phyloP scores from a whole-genome alignment of 2,888 invertebrate species.

The Hymenopus coronatus region DNA sequence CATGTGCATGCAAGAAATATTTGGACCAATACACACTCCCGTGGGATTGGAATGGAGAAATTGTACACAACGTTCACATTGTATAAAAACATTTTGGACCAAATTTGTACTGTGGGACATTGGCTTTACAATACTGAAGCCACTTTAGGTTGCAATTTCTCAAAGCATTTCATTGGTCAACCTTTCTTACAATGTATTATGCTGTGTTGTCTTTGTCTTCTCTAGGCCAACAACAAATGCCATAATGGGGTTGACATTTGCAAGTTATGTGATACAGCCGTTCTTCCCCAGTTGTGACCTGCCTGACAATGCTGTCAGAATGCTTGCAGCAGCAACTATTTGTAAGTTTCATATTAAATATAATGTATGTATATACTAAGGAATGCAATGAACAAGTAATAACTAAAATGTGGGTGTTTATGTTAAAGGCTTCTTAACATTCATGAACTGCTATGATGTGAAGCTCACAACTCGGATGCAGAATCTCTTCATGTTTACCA shows the following conservation, averaged over 20 bases:
- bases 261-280: constrained; percentile 86
- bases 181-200: too few species aligned
- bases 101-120: too few species aligned
- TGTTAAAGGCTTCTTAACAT: constrained; percentile 74
- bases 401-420: constrained; percentile 26
- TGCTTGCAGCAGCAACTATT: constrained; percentile 78
- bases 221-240: constrained; percentile 91
- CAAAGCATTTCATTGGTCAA: too few species aligned
- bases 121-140: too few species aligned
- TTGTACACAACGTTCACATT: too few species aligned
- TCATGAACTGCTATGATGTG: constrained; percentile 85
- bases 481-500: constrained; percentile 90
- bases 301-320: constrained; percentile 66
- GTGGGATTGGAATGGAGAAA: too few species aligned
- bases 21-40: too few species aligned
- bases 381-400: not conserved
- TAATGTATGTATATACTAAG: not conserved
- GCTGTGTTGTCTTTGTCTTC: constrained; percentile 34
- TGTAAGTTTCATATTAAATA: constrained; percentile 56
- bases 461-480: constrained; percentile 83
- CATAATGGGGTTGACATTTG: constrained; percentile 93
- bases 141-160: too few species aligned
- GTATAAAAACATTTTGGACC: too few species aligned
- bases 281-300: constrained; percentile 75
- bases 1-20: too few species aligned